Evolutionary conservation across 2,797 vertebrate species (phyloP), one percentile per base, ranked within the genome.

Genomic region (Diglossa cyanea): DNA sequence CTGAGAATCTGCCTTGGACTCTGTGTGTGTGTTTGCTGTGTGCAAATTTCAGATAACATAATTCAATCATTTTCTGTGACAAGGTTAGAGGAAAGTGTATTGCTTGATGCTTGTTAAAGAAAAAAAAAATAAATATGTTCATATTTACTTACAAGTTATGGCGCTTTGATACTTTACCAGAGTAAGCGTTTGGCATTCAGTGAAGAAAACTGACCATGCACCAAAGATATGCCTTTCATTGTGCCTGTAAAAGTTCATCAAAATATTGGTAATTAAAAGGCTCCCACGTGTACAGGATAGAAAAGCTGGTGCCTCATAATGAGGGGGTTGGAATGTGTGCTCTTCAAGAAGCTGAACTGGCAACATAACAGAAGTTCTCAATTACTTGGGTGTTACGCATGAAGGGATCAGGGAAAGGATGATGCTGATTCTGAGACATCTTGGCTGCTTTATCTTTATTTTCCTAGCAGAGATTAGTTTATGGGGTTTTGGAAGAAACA

Each of bases 41-140:
- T 92, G 80, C 31, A 89, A 91, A 91, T 86, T 93, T 87, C 55
- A 87, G 71, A 84, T 63, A 93, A 91, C 48, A 17, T 45, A 31
- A 76, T 60, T 94, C 77, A 70, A 20, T 92, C 33, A 60, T 73
- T 96, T 93, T 66, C 30, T 63, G 19, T 81, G 86, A 76, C 67
- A 60, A 82, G 51, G 40, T 78, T 75, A 72, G 51, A 73, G 20
- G 30, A 51, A 82, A 87, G 23, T 83, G 24, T 33, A 39, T 68
- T 62, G 8, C 31, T 91, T 37, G 57, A 53, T 87, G 62, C 58
- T 75, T 89, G 47, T 85, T 82, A 85, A 88, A 88, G 40, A 67
- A 78, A 92, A 89, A 80, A 57, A 86, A 78, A 47, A 88, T 35
- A 35, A 35, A 35, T 35, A 88, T 40, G 40, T 72, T 92, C 75